phyloP scores from a whole-genome alignment of 2,113 vertebrate genomes.

The Albula goreensis region DNA sequence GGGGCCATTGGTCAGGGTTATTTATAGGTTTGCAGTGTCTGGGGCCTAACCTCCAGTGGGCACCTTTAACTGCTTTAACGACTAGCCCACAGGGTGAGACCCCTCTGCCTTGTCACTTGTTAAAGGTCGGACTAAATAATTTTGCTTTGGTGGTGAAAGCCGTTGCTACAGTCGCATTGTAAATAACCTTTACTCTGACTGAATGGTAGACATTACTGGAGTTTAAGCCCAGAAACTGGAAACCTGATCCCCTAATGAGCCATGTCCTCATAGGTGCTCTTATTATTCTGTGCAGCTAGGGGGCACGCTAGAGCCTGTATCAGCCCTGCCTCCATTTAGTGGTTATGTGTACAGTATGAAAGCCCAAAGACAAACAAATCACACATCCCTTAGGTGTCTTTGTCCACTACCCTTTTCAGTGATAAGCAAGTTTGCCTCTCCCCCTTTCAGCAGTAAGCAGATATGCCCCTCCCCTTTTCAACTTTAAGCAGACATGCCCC shows the following conservation, averaged over 20 bases:
- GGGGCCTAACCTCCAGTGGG: slow-evolving; percentile 38
- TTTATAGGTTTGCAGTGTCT: slow-evolving; percentile 9
- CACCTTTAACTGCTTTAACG: slow-evolving; percentile 11
- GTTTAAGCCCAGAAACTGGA: background rate
- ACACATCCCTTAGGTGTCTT: too few species aligned
- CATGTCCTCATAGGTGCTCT: slow-evolving; percentile 61
- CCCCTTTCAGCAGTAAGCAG: background rate
- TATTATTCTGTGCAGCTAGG: slow-evolving; percentile 51
- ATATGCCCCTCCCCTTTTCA: background rate
- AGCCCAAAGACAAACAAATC: too few species aligned
- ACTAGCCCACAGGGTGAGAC: too few species aligned
- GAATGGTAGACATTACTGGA: slow-evolving; percentile 49
- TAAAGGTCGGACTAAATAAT: too few species aligned
- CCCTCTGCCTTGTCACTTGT: too few species aligned
- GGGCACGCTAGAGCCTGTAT: slow-evolving; percentile 66
- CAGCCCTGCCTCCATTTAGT: slow-evolving; percentile 52
- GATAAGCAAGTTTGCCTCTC: too few species aligned
- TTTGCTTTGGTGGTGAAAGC: too few species aligned
- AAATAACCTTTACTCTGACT: slow-evolving; percentile 66
- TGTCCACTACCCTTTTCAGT: too few species aligned
- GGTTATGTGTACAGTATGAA: too few species aligned
- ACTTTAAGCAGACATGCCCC: too few species aligned
- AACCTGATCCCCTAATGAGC: slow-evolving; percentile 53
- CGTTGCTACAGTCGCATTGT: background rate
- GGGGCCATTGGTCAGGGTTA: slow-evolving; percentile 15